Conservation (phyloP, 1,140 invertebrate species). For the Rhizoglyphus robini region DNA sequence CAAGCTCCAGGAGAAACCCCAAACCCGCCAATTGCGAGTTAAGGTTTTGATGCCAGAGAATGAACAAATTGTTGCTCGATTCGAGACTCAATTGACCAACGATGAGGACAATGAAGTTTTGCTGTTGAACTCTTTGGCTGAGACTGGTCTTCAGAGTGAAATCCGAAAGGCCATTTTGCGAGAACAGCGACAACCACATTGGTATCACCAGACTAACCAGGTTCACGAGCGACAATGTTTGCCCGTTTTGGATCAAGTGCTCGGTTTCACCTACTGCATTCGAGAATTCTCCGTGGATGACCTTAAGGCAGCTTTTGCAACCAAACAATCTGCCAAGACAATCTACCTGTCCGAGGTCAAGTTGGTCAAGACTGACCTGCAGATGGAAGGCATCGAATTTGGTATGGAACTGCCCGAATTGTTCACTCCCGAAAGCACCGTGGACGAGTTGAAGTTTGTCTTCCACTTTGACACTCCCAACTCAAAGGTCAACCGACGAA, state of each 20-base stretch:
- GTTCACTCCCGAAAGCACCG: not conserved
- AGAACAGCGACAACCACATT: not conserved
- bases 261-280: not conserved
- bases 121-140: not conserved
- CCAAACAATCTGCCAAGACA: not conserved
- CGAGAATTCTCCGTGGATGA: not conserved
- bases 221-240: not conserved
- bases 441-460: not conserved
- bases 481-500: not conserved
- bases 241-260: not conserved
- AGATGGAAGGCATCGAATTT: slow-evolving; percentile 17
- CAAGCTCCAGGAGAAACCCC: not conserved
- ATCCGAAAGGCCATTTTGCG: not conserved
- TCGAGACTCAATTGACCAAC: slow-evolving; percentile 15
- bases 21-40: not conserved
- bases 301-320: not conserved
- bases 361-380: slow-evolving; percentile 9
- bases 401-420: not conserved
- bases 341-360: not conserved
- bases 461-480: not conserved
- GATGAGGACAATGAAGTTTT: not conserved
- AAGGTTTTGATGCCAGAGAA: slow-evolving; percentile 18
- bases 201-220: not conserved
- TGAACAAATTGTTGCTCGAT: slow-evolving; percentile 11
- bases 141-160: not conserved